Evolutionary conservation across 1,140 invertebrate species (phyloP).

Genomic region (Cyclina sinensis): DNA sequence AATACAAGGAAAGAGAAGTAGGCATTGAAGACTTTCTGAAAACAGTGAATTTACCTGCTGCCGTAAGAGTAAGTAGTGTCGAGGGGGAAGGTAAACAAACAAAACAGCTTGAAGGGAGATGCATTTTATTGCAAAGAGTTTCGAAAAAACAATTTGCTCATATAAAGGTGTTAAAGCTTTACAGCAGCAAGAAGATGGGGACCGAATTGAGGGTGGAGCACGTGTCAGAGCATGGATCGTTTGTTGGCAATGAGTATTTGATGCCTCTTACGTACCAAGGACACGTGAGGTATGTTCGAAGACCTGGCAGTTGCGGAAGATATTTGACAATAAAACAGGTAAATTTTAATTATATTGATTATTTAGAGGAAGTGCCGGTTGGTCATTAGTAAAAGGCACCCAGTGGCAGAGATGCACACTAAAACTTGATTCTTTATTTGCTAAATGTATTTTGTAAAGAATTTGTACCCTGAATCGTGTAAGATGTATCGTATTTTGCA

Average conservation of each 20-base stretch:
- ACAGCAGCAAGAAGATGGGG: neutral
- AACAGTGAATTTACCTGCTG: neutral
- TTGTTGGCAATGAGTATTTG: neutral
- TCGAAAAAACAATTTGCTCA: neutral
- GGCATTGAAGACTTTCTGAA: too few species aligned
- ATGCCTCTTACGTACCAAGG: neutral
- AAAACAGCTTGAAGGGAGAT: neutral
- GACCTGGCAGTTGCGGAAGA: conserved; percentile 1
- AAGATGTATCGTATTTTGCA: too few species aligned
- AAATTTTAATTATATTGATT: neutral
- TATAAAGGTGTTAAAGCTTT: neutral
- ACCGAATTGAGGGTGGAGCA: neutral
- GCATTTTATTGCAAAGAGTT: neutral
- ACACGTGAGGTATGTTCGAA: neutral
- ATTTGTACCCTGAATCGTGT: too few species aligned
- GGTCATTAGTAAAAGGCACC: too few species aligned
- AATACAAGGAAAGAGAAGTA: too few species aligned
- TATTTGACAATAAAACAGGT: neutral
- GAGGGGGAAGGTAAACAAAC: neutral
- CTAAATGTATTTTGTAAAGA: too few species aligned
- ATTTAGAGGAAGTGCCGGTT: too few species aligned
- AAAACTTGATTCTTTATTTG: too few species aligned
- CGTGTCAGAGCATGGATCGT: neutral
- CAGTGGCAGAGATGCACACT: too few species aligned
- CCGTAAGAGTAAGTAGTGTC: neutral